Conservation (phyloP, 2,797 vertebrate genomes). For the Coendou prehensilis region DNA sequence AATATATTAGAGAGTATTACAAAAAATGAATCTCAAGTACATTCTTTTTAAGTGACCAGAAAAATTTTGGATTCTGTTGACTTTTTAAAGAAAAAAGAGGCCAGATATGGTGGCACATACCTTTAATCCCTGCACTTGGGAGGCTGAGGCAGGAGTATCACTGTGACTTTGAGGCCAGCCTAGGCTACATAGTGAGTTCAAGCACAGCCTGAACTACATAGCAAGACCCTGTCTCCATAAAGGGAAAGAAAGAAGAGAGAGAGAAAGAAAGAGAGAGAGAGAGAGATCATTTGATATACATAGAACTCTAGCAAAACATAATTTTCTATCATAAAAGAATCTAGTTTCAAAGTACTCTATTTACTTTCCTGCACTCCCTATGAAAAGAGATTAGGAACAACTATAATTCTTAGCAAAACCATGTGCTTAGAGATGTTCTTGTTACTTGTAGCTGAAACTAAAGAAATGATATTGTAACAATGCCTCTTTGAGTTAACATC, state of each 20-base stretch:
- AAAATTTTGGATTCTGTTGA: background rate
- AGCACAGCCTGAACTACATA: too few relatives aligned
- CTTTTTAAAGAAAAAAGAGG: background rate
- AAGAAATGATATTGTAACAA: slow-evolving; percentile 11
- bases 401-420: background rate
- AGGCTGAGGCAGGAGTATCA: too few relatives aligned
- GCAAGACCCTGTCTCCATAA: too few relatives aligned
- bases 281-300: background rate
- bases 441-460: background rate
- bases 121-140: too few relatives aligned
- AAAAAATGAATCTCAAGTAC: background rate
- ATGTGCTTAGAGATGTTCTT: background rate
- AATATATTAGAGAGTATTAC: slow-evolving; percentile 10
- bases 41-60: background rate
- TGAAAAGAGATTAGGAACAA: background rate
- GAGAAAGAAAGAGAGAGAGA: too few relatives aligned
- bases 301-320: background rate
- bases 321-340: background rate
- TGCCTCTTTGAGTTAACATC: background rate
- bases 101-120: too few relatives aligned
- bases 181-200: too few relatives aligned
- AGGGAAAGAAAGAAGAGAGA: too few relatives aligned
- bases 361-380: background rate
- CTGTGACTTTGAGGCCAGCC: too few relatives aligned
- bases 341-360: background rate